Evolutionary conservation across 2,113 vertebrate species (phyloP).

Genomic region (Gopherus evgoodei): DNA sequence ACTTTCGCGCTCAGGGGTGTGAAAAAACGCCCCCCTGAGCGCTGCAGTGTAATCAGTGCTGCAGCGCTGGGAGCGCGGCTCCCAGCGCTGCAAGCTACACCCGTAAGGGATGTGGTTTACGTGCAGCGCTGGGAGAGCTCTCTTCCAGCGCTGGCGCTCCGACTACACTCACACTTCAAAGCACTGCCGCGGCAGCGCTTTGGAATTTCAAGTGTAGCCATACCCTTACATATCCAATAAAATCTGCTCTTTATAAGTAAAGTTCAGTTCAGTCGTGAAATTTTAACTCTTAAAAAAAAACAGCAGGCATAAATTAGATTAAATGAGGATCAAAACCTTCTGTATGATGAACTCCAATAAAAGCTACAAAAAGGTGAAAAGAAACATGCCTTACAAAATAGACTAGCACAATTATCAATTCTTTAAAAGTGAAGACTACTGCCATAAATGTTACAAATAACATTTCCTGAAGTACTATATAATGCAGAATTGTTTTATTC

Average conservation of each 20-base stretch:
- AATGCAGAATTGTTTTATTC: neutral
- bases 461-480: neutral
- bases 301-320: neutral
- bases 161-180: no score
- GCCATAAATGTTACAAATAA: neutral
- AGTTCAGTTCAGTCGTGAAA: neutral
- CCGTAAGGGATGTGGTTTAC: no score
- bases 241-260: neutral
- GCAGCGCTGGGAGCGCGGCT: no score
- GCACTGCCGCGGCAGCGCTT: no score
- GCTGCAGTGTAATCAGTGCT: no score
- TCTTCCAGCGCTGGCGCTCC: no score
- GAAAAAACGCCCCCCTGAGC: no score
- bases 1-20: no score
- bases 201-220: no score
- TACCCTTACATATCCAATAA: fast-evolving
- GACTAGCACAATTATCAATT: neutral
- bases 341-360: neutral
- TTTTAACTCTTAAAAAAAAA: neutral
- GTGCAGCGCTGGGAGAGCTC: no score
- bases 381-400: neutral
- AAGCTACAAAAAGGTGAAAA: neutral
- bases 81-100: no score
- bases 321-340: neutral
- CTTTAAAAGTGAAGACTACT: neutral